Conservation (phyloP, 1,140 invertebrate species). For the Euura lappo region DNA sequence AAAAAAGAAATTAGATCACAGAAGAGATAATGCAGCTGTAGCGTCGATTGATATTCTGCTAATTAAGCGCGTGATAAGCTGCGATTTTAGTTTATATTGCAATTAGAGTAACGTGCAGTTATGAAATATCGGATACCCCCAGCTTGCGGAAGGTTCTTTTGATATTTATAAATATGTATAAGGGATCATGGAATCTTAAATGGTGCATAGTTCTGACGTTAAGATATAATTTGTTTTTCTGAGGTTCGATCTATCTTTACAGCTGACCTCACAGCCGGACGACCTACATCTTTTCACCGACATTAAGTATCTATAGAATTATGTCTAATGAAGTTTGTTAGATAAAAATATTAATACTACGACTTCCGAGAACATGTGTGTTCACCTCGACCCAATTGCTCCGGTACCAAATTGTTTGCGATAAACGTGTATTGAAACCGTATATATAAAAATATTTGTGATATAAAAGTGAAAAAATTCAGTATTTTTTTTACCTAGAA, state of each 20-base stretch:
- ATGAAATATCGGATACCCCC: background rate
- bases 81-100: background rate
- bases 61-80: background rate
- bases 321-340: background rate
- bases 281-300: constrained; percentile 39
- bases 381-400: background rate
- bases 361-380: background rate
- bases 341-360: background rate
- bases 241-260: constrained; percentile 27
- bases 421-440: background rate
- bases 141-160: background rate
- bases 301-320: background rate
- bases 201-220: background rate
- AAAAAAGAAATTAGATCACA: background rate
- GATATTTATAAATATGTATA: background rate
- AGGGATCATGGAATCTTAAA: background rate
- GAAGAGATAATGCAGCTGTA: background rate
- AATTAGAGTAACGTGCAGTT: background rate
- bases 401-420: background rate
- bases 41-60: background rate
- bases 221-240: background rate
- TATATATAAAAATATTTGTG: no score
- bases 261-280: constrained; percentile 33
- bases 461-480: no score
- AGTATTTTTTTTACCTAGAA: background rate